Base-by-base conservation (phyloP, 2,888 invertebrate genomes). In the Melanophora roralis region DNA sequence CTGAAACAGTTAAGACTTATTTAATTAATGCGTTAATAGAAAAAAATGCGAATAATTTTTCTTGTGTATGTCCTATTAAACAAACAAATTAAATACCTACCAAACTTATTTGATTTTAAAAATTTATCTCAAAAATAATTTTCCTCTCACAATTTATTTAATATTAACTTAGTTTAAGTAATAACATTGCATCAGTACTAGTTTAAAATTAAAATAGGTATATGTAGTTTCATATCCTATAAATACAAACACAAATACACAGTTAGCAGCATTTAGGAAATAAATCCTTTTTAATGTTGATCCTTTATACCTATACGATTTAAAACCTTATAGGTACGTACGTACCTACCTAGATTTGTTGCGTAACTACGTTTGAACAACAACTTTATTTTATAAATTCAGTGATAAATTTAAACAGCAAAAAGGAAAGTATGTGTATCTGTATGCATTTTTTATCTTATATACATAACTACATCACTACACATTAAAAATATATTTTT, bases 121-220 rank as follows among this genome's bases (percentile, higher is more conserved):
- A 57, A 57, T 19, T 8, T 49, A n/a, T 49, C 12, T 21, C 1
- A 16, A 38, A 57, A 53, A 53, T 43, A 19, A 43, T 40, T 53
- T 67, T 45, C n/a, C n/a, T n/a, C n/a, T n/a, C 55, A 45, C 21
- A 43, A 67, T 21, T 67, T 40, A 40, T 53, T 43, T 67, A 55
- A 55, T 65, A 65, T 53, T 19, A 53, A 65, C 40, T 65, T 65
- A 65, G 38, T 65, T 53, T 16, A 23, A 12, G 0, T 11, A 38
- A 7, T 4, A 5, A 36, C n/a, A 32, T 32, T n/a, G 8, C 2
- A 51, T 8, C 23, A 27, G 49, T 51, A n/a, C 27, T 51, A 27
- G 23, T 27, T 27, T 51, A 23, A n/a, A 51, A 51, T 5, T 27
- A 51, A 45, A 7, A 14, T 36, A 27, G 4, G 6, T 6, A 40